Conservation (phyloP, 1,140 invertebrate genomes). For the silkworm (Bombyx mori) region ASM3026992v2 NC_085118.1:2446001-2446500, state of each 20-base stretch:
- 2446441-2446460: slow-evolving; percentile 53
- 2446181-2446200: slow-evolving; percentile 2
- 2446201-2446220: slow-evolving; percentile 14
- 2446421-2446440: slow-evolving; percentile 32
- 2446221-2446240: slow-evolving; percentile 24
- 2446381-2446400: no score
- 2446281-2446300: slow-evolving; percentile 9
- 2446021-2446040: no score
- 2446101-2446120: no score
- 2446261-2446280: slow-evolving; percentile 13
- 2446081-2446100: no score
- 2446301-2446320: not conserved
- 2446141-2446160: no score
- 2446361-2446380: no score
- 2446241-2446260: slow-evolving; percentile 16
- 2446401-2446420: slow-evolving; percentile 1
- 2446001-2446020: slow-evolving; percentile 37
- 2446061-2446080: no score
- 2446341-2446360: no score
- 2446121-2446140: no score
- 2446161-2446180: no score
- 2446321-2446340: no score
- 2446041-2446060: no score
- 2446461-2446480: slow-evolving; percentile 36
- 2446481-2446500: slow-evolving; percentile 62